Percentiles rank a stretch among this genome's conserved stretches.
These are phyloP conservation scores for Zaprionus africanus DNA, from an alignment of 1,140 invertebrate species.

Conservation along the genomic window DNA sequence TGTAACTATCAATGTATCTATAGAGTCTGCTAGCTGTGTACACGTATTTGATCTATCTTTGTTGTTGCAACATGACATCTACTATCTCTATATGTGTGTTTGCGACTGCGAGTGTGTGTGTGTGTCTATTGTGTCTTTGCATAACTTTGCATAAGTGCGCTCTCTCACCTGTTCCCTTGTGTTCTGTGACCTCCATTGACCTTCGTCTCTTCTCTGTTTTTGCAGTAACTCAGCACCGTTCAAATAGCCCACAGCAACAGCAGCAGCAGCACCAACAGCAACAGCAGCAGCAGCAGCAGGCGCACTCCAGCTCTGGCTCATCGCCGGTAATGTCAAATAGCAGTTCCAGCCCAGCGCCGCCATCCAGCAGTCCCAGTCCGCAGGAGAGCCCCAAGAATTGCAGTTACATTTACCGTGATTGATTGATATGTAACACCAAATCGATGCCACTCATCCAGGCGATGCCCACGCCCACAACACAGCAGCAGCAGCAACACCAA, in stretches of 20 bases:
- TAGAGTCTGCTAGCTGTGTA: constrained; percentile 13
- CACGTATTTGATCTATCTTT: constrained; percentile 13
- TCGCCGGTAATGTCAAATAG: constrained; percentile 84
- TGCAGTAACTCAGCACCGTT: constrained; percentile 84
- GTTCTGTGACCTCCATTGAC: constrained; percentile 17
- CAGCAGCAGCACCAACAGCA: constrained; percentile 51
- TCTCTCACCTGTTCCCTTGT: constrained; percentile 2
- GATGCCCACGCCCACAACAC: constrained; percentile 50
- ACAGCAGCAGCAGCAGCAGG: constrained; percentile 60
- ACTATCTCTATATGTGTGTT: constrained; percentile 15
- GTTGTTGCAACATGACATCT: constrained; percentile 63
- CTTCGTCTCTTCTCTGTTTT: constrained; percentile 32
- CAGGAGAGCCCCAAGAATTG: constrained; percentile 85
- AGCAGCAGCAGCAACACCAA: constrained; percentile 22
- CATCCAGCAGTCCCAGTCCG: constrained; percentile 84
- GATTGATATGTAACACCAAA: constrained; percentile 85
- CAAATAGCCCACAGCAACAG: constrained; percentile 83
- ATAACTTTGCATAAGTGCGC: constrained; percentile 28
- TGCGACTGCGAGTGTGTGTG: constrained; percentile 43
- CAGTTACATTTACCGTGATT: constrained; percentile 85
- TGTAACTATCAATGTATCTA: constrained; percentile 17
- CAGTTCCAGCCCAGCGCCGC: constrained; percentile 84
- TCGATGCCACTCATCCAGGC: constrained; percentile 84
- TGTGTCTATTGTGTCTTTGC: constrained; percentile 11
- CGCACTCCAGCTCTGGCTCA: constrained; percentile 83